Conservation (phyloP, 2,888 invertebrate genomes). For the Spialia ferax region DNA sequence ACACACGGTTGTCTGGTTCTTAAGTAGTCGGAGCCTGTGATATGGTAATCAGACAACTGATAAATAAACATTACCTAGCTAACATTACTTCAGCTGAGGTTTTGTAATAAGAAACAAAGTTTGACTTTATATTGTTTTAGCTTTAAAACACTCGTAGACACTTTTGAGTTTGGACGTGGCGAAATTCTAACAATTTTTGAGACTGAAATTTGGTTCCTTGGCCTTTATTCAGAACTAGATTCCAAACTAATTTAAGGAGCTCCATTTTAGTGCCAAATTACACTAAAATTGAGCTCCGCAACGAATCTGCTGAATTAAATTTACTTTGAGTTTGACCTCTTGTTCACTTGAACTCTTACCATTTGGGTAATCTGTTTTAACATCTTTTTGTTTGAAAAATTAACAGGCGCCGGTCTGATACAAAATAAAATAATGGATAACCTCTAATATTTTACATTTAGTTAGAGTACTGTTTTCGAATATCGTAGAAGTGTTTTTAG, state of each 20-base stretch:
- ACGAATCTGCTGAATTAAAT: not conserved
- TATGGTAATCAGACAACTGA: too few relatives aligned
- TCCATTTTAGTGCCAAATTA: not conserved
- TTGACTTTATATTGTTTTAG: not conserved
- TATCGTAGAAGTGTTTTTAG: not conserved
- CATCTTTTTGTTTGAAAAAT: not conserved
- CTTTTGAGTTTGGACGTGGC: not conserved
- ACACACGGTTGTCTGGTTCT: too few relatives aligned
- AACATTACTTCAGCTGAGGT: not conserved
- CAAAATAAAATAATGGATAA: not conserved
- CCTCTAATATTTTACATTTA: not conserved
- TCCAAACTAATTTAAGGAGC: slow-evolving; percentile 3
- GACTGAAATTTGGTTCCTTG: not conserved
- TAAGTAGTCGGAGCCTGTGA: too few relatives aligned
- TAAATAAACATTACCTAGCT: too few relatives aligned
- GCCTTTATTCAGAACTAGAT: not conserved
- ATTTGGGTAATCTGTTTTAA: not conserved
- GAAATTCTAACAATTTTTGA: not conserved
- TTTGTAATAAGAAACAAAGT: not conserved
- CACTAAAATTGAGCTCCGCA: not conserved
- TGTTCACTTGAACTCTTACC: not conserved
- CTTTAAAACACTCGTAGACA: not conserved
- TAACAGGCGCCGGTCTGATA: not conserved
- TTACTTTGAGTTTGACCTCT: slow-evolving; percentile 5
- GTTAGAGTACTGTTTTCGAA: too few relatives aligned